A percentile compares a stretch with the other conserved stretches of the same genome.
These are phyloP conservation scores for Coremacera marginata DNA, from an alignment of 2,888 invertebrate genomes.

Conservation along the genomic window DNA sequence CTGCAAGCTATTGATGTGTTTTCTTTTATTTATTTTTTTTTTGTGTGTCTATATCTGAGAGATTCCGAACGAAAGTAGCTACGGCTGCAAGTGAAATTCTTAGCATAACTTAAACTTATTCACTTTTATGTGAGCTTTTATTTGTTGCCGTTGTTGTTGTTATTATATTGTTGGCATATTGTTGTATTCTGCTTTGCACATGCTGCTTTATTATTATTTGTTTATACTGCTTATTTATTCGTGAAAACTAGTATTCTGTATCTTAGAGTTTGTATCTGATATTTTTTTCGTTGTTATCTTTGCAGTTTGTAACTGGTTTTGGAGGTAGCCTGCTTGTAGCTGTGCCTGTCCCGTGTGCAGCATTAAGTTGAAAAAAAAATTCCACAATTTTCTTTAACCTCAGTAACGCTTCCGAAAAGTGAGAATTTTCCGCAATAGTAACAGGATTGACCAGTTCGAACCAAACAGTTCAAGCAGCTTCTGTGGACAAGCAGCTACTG, in stretches of 20 bases:
- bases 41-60: not conserved
- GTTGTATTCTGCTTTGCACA: not conserved
- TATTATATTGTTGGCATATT: slow-evolving; percentile 18
- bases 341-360: not conserved
- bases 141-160: not conserved
- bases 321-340: not conserved
- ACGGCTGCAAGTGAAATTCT: slow-evolving; percentile 35
- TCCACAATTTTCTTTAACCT: slow-evolving; percentile 40
- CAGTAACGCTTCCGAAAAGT: slow-evolving; percentile 51
- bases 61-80: slow-evolving; percentile 1
- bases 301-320: slow-evolving; percentile 24
- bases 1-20: not conserved
- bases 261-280: not conserved
- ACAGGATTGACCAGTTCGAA: slow-evolving; percentile 59
- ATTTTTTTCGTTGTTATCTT: not conserved
- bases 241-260: not conserved
- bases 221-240: not conserved
- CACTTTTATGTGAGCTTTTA: slow-evolving; percentile 12
- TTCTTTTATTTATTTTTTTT: not conserved
- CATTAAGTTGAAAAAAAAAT: slow-evolving; percentile 4
- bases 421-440: slow-evolving; percentile 57
- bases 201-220: not conserved
- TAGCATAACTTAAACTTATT: slow-evolving; percentile 35
- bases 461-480: not conserved
- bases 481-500: not conserved